A percentile compares a stretch with the other conserved stretches of the same genome.
phyloP scores from a whole-genome alignment of 2,888 invertebrate species.

The Dichetophora obliterata region DNA sequence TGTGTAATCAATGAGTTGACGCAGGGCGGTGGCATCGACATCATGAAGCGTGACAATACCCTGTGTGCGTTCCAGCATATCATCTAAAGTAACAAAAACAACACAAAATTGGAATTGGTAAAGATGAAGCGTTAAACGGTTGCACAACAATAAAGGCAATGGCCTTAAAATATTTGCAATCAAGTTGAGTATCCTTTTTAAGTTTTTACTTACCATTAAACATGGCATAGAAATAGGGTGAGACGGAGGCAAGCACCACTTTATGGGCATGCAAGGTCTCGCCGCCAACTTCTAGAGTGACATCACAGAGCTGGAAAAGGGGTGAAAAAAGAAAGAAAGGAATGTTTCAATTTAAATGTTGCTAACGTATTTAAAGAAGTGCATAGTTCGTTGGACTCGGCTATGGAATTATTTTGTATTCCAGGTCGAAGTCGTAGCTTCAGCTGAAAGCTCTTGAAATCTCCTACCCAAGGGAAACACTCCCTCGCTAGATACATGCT shows the following conservation, averaged over 20 bases:
- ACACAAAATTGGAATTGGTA: neutral
- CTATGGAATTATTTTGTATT: neutral
- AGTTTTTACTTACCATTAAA: constrained; percentile 67
- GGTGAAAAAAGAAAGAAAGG: neutral
- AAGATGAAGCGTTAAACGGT: neutral
- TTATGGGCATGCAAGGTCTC: constrained; percentile 79
- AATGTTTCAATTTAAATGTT: neutral
- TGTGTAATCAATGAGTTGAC: constrained; percentile 80
- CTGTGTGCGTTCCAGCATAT: constrained; percentile 69
- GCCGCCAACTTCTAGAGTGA: constrained; percentile 77
- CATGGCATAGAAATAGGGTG: constrained; percentile 82
- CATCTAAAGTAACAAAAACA: constrained; percentile 58
- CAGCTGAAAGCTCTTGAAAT: neutral
- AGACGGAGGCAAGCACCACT: constrained; percentile 80
- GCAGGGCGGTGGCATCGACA: constrained; percentile 75
- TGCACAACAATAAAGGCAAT: constrained; percentile 22
- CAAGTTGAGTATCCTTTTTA: neutral
- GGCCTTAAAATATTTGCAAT: constrained; percentile 1
- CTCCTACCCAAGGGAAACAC: neutral
- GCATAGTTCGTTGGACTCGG: neutral
- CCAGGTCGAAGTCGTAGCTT: neutral
- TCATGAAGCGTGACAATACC: constrained; percentile 68
- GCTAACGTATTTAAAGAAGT: constrained; percentile 6
- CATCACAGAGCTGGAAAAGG: constrained; percentile 69
- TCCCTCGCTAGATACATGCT: neutral